Evolutionary conservation across 2,888 invertebrate genomes (phyloP).

Genomic region (Fragum fragum): DNA sequence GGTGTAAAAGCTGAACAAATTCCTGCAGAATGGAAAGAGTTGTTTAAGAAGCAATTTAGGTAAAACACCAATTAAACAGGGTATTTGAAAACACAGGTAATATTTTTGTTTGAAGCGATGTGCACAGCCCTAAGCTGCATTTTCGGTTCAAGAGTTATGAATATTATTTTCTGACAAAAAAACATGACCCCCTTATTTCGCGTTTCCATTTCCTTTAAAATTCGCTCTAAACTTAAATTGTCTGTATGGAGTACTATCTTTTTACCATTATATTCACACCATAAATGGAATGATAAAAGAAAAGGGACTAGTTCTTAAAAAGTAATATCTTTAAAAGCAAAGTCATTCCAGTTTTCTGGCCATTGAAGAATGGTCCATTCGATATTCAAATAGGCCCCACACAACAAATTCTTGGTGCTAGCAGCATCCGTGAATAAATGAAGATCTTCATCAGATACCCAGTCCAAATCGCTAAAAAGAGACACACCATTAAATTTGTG

Average conservation of each 20-base stretch:
- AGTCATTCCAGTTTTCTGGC: not conserved
- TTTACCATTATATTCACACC: not conserved
- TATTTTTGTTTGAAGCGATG: too few relatives aligned
- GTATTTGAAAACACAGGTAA: too few relatives aligned
- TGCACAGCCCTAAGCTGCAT: too few relatives aligned
- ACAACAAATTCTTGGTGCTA: not conserved
- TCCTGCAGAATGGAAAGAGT: too few relatives aligned
- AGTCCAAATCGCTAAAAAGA: not conserved
- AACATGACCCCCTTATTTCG: too few relatives aligned
- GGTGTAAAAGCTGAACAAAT: too few relatives aligned
- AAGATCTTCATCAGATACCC: not conserved
- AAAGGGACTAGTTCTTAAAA: not conserved
- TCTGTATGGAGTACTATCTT: conserved; percentile 7
- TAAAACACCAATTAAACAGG: too few relatives aligned
- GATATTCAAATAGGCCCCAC: not conserved
- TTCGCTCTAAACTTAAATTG: not conserved
- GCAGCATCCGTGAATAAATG: conserved; percentile 1
- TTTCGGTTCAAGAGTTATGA: too few relatives aligned
- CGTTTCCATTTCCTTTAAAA: not conserved
- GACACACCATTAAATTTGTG: not conserved
- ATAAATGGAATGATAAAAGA: not conserved
- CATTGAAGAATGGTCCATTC: not conserved
- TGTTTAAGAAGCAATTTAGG: too few relatives aligned
- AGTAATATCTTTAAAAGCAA: not conserved
- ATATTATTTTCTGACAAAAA: too few relatives aligned